Evolutionary conservation across 2,113 vertebrate species (phyloP).

Genomic region (Dunckerocampus dactyliophorus): DNA sequence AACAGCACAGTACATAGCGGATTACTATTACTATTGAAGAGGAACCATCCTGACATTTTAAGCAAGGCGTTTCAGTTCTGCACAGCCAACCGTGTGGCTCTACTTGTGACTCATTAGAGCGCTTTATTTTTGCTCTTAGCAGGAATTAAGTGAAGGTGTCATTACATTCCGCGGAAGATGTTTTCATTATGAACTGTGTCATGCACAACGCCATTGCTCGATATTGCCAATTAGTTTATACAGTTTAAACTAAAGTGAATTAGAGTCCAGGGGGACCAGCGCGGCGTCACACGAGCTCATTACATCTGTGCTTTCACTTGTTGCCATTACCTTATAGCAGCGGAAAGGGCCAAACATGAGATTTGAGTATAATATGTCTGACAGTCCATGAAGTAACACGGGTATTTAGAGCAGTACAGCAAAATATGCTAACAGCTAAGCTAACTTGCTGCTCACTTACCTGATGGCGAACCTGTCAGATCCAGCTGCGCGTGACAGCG

Average conservation of each 20-base stretch:
- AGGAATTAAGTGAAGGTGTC: slow-evolving; percentile 14
- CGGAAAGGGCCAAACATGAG: too few species aligned
- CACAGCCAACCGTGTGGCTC: background rate
- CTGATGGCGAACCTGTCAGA: slow-evolving; percentile 68
- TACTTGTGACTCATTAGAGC: slow-evolving; percentile 9
- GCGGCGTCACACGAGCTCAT: background rate
- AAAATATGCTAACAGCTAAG: slow-evolving; percentile 35
- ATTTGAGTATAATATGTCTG: too few species aligned
- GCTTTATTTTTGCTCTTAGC: slow-evolving; percentile 8
- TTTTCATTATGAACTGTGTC: background rate
- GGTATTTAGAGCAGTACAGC: background rate
- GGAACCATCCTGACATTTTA: background rate
- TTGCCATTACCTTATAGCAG: slow-evolving; percentile 12
- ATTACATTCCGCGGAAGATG: background rate
- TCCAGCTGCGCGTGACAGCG: slow-evolving; percentile 57
- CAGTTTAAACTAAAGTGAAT: background rate
- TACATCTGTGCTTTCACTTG: slow-evolving; percentile 20
- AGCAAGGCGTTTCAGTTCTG: background rate
- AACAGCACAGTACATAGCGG: background rate
- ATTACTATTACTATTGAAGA: background rate
- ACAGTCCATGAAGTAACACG: background rate
- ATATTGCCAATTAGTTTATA: background rate
- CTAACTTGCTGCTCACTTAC: slow-evolving; percentile 64
- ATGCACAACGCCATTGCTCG: background rate
- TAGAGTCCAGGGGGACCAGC: background rate